Conservation (phyloP, 1,140 invertebrate genomes). For the Argopecten irradians region DNA sequence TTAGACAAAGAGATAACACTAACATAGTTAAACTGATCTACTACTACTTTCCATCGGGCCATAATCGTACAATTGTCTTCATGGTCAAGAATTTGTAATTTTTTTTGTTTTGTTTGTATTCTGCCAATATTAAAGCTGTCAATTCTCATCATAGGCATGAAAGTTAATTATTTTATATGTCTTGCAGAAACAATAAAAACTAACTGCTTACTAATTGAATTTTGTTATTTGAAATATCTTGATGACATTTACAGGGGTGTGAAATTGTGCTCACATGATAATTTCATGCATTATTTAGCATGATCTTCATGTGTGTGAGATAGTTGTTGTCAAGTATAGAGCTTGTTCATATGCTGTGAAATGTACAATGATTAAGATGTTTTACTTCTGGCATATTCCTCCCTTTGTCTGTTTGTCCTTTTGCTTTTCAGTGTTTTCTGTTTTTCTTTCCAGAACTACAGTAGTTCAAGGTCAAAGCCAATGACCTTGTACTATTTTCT, state of each 20-base stretch:
- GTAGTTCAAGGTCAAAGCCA: not conserved
- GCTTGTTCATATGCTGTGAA: not conserved
- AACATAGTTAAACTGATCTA: not conserved
- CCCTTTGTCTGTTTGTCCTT: not conserved
- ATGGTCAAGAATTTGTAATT: not conserved
- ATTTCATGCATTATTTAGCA: not conserved
- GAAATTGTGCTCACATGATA: not conserved
- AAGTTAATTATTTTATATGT: not conserved
- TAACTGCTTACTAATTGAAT: not conserved
- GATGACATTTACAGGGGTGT: not conserved
- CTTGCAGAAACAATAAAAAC: not conserved
- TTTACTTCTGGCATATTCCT: not conserved
- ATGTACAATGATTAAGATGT: not conserved
- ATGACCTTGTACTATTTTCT: not conserved
- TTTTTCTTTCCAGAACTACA: not conserved
- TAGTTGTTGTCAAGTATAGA: conserved; percentile 16
- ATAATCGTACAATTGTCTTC: not conserved
- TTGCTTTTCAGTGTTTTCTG: conserved; percentile 9
- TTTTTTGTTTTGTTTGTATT: not conserved
- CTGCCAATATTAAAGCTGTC: not conserved
- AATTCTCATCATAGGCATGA: not conserved
- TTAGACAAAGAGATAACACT: not conserved
- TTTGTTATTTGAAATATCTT: not conserved
- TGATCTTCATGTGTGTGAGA: not conserved
- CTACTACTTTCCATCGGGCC: not conserved